phyloP scores from a whole-genome alignment of 2,888 invertebrate species.

The Mesorhabditis sp. region DNA sequence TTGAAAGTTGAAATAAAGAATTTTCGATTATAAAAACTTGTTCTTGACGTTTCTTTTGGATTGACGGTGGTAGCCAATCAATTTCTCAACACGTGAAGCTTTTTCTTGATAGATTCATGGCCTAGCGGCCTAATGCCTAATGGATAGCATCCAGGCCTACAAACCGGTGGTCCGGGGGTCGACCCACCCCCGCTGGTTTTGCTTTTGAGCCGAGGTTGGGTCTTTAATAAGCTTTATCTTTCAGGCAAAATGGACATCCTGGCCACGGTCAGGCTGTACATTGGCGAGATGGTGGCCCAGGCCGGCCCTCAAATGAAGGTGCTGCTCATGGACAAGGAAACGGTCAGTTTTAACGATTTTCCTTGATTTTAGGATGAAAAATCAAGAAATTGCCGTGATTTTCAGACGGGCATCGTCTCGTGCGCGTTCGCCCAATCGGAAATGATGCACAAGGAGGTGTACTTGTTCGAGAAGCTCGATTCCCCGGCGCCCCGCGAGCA shows the following conservation, averaged over 20 bases:
- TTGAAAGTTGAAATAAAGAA: too few relatives aligned
- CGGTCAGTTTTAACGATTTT: constrained; percentile 66
- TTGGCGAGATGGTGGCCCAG: constrained; percentile 89
- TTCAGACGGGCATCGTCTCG: constrained; percentile 88
- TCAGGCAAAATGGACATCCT: constrained; percentile 32
- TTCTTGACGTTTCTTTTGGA: too few relatives aligned
- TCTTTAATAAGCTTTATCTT: too few relatives aligned
- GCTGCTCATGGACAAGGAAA: constrained; percentile 93
- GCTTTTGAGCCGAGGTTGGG: too few relatives aligned
- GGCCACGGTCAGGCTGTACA: constrained; percentile 29
- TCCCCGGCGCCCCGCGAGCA: constrained; percentile 70
- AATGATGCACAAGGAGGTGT: constrained; percentile 83
- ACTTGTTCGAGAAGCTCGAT: constrained; percentile 33
- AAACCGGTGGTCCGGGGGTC: too few relatives aligned
- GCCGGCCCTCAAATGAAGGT: constrained; percentile 99
- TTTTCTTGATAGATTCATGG: too few relatives aligned
- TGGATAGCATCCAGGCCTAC: too few relatives aligned
- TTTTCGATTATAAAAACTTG: too few relatives aligned
- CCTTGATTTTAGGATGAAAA: constrained; percentile 12
- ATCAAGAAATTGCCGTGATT: constrained; percentile 38
- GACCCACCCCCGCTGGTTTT: too few relatives aligned
- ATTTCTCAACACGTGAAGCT: too few relatives aligned
- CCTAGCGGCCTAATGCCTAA: too few relatives aligned
- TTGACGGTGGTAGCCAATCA: too few relatives aligned
- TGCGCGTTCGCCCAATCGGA: constrained; percentile 98